These are phyloP conservation scores for Vidua chalybeata DNA, from an alignment of 2,113 vertebrate species.

Conservation along the genomic window DNA sequence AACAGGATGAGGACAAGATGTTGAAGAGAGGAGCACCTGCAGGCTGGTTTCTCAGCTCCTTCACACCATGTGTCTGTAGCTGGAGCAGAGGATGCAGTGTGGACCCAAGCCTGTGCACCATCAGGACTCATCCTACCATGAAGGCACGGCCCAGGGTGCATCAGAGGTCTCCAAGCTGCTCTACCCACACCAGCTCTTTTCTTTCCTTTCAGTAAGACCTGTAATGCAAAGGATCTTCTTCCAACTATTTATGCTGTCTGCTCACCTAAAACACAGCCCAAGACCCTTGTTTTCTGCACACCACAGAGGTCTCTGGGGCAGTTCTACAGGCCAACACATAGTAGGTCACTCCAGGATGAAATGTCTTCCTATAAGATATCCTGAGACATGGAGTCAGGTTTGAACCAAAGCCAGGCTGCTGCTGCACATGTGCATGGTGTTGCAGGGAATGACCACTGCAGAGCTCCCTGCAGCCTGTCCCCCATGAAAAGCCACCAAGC, in stretches of 20 bases:
- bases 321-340: background rate
- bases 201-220: background rate
- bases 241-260: background rate
- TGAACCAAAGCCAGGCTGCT: background rate
- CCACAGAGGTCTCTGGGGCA: background rate
- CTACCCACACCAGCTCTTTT: background rate
- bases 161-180: background rate
- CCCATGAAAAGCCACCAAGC: rapidly evolving
- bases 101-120: background rate
- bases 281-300: background rate
- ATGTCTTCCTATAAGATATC: background rate
- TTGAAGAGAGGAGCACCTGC: background rate
- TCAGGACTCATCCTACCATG: background rate
- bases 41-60: background rate
- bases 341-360: background rate
- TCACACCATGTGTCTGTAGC: rapidly evolving
- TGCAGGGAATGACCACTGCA: background rate
- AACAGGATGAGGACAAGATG: background rate
- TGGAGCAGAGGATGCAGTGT: background rate
- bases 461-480: background rate
- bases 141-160: background rate
- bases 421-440: rapidly evolving
- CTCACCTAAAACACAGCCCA: background rate
- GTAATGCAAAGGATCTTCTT: background rate
- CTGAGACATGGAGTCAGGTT: background rate